Evolutionary conservation across 1,140 invertebrate genomes (phyloP), one percentile per base, ranked within the genome.

Genomic region (Tetranychus cinnabarinus): DNA sequence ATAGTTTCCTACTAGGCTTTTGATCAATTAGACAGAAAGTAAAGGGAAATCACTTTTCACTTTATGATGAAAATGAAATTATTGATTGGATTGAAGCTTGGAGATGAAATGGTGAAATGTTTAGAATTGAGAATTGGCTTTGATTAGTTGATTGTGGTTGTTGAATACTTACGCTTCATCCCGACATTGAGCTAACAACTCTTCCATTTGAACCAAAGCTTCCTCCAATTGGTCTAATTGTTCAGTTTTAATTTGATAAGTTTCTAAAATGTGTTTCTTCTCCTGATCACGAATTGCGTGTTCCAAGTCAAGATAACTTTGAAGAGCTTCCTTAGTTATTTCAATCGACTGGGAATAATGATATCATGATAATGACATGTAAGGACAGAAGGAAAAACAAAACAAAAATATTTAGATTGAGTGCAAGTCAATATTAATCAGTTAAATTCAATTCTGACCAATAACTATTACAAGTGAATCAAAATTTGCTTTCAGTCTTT

Each of bases 181-280:
- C 50, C 61, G 42, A 46, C 57, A 58, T 48, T 60, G 31, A 7
- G 61, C 52, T 42, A 42, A 35, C 34, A 50, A 57, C 12, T 65
- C 63, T 58, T 62, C 54, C 5, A 65, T 42, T 39, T 60, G 46
- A 33, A 60, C 52, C 10, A 67, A 12, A 5, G 48, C 57, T 52
- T 63, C 56, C 33, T 68, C 64, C 15, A 67, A 31, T 61, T 65
- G 64, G 13, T 68, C 67, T 12, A 66, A 35, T 54, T 68, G 64
- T 31, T 68, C 65, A 3, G 60, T 50, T 57, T 64, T 63, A 0
- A 66, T 50, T 50, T 61, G 62, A 59, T 63, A 66, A 56, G 61
- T 63, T 12, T 65, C 63, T 10, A 65, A 61, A 56, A 63, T 50
- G 35, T 67, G 63, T 34, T 48, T 60, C 23, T 65, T 64, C 52